phyloP scores from a whole-genome alignment of 2,113 vertebrate genomes.

The Tautogolabrus adspersus region DNA sequence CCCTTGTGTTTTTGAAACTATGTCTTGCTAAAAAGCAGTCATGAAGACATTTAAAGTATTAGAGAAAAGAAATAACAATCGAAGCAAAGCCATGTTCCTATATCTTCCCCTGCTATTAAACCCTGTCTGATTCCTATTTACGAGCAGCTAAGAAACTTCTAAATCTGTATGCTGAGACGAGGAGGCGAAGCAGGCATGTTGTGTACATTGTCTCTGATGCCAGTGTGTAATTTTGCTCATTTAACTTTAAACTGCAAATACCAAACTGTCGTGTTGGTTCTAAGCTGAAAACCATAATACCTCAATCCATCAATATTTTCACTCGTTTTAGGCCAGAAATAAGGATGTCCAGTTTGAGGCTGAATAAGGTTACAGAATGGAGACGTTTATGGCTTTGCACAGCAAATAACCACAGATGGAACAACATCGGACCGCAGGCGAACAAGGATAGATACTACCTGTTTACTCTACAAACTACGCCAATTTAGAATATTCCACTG shows the following conservation, averaged over 20 bases:
- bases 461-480: slow-evolving; percentile 77
- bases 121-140: not conserved
- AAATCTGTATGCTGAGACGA: slow-evolving; percentile 15
- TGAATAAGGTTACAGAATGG: slow-evolving; percentile 81
- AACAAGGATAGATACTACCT: slow-evolving; percentile 85
- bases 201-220: slow-evolving; percentile 47
- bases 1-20: no score
- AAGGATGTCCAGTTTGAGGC: slow-evolving; percentile 81
- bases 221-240: slow-evolving; percentile 38
- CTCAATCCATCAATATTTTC: slow-evolving; percentile 83
- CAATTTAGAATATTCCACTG: slow-evolving; percentile 85
- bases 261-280: slow-evolving; percentile 46
- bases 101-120: not conserved
- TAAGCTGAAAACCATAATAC: slow-evolving; percentile 73
- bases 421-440: slow-evolving; percentile 81
- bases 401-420: slow-evolving; percentile 87
- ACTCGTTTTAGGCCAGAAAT: slow-evolving; percentile 74
- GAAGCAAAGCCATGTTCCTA: not conserved
- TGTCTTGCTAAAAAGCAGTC: no score
- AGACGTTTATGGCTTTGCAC: slow-evolving; percentile 80
- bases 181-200: slow-evolving; percentile 24
- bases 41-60: no score
- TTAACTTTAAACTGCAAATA: slow-evolving; percentile 74
- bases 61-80: not conserved
- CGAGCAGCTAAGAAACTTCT: not conserved